These are phyloP conservation scores for Chloroceryle inda DNA, from an alignment of 2,797 vertebrate species.

Conservation along the genomic window DNA sequence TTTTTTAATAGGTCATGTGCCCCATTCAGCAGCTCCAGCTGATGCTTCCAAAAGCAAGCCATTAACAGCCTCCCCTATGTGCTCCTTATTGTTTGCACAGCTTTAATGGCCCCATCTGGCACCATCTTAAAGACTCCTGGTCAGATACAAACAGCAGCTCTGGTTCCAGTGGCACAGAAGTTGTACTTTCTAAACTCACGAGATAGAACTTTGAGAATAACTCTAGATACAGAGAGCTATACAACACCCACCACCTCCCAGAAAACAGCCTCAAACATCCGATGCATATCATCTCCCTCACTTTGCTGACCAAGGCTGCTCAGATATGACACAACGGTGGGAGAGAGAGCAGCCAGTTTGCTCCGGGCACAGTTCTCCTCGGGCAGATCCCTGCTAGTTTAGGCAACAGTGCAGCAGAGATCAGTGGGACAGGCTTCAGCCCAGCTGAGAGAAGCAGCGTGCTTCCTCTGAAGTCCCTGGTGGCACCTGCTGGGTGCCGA, in stretches of 20 bases:
- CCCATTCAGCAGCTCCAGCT: slow-evolving; percentile 70
- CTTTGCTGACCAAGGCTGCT: not conserved
- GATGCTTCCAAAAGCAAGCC: slow-evolving; percentile 74
- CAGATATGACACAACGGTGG: not conserved
- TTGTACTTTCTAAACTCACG: not conserved
- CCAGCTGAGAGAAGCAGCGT: not conserved
- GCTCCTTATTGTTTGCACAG: slow-evolving; percentile 57
- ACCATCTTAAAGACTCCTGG: slow-evolving; percentile 47
- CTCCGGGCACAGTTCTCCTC: not conserved
- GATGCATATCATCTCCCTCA: not conserved
- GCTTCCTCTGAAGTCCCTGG: not conserved
- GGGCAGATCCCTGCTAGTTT: not conserved
- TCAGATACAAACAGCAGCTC: slow-evolving; percentile 51
- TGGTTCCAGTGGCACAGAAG: not conserved
- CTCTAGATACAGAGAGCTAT: not conserved
- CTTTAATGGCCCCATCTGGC: slow-evolving; percentile 71
- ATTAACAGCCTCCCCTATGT: slow-evolving; percentile 71
- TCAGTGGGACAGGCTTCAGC: not conserved
- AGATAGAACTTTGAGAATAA: not conserved
- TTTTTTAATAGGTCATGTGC: slow-evolving; percentile 67
- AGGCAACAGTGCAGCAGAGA: not conserved
- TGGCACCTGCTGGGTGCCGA: not conserved
- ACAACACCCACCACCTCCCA: not conserved
- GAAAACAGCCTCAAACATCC: not conserved
- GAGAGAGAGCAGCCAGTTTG: not conserved